Evolutionary conservation across 1,140 invertebrate species (phyloP).

Genomic region (Drosophila lacertosa): DNA sequence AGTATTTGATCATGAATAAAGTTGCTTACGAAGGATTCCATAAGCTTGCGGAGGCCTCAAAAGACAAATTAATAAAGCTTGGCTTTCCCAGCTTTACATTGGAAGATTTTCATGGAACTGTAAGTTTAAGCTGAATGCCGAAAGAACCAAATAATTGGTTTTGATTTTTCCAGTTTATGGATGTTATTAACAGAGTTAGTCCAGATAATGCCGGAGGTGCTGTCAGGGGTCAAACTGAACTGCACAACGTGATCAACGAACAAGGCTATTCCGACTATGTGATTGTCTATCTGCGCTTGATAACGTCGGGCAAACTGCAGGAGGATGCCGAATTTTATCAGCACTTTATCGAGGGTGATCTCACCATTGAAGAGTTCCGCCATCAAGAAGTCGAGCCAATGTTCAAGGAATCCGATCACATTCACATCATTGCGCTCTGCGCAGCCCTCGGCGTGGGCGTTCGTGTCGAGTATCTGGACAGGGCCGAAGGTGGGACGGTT

Average conservation of each 20-base stretch:
- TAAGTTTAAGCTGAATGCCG: conserved; percentile 84
- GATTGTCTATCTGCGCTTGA: conserved; percentile 95
- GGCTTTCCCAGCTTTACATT: conserved; percentile 98
- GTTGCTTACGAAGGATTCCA: conserved; percentile 93
- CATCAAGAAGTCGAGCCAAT: conserved; percentile 97
- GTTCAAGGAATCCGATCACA: conserved; percentile 99
- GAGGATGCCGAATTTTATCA: conserved; percentile 95
- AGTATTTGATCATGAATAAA: conserved; percentile 92
- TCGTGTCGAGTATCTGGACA: conserved; percentile 96
- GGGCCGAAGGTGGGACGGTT: conserved; percentile 91
- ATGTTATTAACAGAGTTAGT: conserved; percentile 93
- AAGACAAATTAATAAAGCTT: conserved; percentile 92
- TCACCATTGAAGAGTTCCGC: conserved; percentile 90
- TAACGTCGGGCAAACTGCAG: conserved; percentile 96
- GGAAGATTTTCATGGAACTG: conserved; percentile 98
- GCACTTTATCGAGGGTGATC: conserved; percentile 96
- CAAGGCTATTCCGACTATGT: conserved; percentile 96
- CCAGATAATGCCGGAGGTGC: conserved; percentile 83
- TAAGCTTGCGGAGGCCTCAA: conserved; percentile 92
- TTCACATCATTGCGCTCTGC: conserved; percentile 97
- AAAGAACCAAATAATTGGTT: background rate
- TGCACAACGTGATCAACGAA: conserved; percentile 92
- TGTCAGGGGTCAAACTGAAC: conserved; percentile 85
- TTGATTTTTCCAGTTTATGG: conserved; percentile 91
- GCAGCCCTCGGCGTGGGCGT: conserved; percentile 93